A percentile compares a stretch with the other conserved stretches of the same genome.
Conservation (phyloP, 2,797 vertebrate species). For the Urophycis tenuis region DNA sequence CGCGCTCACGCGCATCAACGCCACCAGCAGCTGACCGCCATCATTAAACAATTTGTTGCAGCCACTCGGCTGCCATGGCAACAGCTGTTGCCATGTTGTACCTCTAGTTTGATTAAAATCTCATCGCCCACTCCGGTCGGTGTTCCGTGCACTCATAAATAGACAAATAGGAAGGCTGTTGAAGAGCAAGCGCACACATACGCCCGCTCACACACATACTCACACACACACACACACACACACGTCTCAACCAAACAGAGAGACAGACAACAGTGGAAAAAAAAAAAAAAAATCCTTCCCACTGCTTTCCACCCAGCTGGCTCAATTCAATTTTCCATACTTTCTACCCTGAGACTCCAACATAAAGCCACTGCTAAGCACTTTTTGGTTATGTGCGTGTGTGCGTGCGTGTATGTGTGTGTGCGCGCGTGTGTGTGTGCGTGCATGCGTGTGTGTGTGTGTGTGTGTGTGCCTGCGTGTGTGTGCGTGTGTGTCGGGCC, state of each 20-base stretch:
- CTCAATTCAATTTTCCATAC: slow-evolving; percentile 56
- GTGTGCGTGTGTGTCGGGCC: neutral
- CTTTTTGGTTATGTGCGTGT: slow-evolving; percentile 40
- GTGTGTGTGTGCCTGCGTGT: no score
- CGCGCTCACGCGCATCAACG: no score
- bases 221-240: slow-evolving; percentile 33
- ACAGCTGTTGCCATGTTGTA: slow-evolving; percentile 4
- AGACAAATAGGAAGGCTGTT: slow-evolving; percentile 29
- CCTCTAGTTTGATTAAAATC: slow-evolving; percentile 22
- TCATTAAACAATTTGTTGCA: neutral
- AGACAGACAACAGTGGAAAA: slow-evolving; percentile 49
- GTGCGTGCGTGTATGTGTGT: no score
- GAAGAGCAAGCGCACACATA: slow-evolving; percentile 38
- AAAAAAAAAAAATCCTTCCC: slow-evolving; percentile 59
- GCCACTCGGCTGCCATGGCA: neutral
- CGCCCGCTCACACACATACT: slow-evolving; percentile 28
- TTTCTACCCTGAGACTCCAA: slow-evolving; percentile 51
- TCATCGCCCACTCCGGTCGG: slow-evolving; percentile 8
- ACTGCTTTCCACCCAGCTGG: slow-evolving; percentile 58
- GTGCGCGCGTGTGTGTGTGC: no score
- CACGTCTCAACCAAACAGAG: slow-evolving; percentile 49
- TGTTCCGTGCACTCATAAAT: slow-evolving; percentile 29
- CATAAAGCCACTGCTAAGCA: slow-evolving; percentile 62
- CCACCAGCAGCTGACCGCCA: neutral
- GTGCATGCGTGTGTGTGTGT: neutral